phyloP scores from a whole-genome alignment of 2,113 vertebrate species.

The Pterocles burchelli region DNA sequence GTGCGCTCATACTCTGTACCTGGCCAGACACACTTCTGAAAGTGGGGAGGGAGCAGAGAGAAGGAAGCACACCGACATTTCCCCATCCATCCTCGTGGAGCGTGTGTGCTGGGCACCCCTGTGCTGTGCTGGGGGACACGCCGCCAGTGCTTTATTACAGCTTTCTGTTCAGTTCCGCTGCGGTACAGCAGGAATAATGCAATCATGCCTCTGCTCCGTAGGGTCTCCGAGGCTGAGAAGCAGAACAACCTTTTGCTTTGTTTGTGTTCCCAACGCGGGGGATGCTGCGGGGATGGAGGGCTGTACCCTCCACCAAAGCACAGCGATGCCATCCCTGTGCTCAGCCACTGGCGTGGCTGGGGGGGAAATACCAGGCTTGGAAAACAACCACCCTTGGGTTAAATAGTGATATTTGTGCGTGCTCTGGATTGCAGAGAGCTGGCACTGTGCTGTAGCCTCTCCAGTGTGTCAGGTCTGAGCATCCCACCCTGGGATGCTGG shows the following conservation, averaged over 20 bases:
- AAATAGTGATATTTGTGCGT: not conserved
- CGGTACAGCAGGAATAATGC: slow-evolving; percentile 39
- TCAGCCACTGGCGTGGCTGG: not conserved
- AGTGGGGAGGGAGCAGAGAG: not conserved
- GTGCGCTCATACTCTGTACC: not conserved
- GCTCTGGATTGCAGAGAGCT: rapidly evolving
- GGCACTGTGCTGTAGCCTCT: not conserved
- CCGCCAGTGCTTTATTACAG: slow-evolving; percentile 8
- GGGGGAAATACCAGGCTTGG: not conserved
- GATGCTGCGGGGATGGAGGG: not conserved
- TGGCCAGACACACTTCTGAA: not conserved
- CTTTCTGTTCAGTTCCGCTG: slow-evolving; percentile 43
- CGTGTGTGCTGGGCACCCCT: not conserved
- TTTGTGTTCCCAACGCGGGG: not conserved
- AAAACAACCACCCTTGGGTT: rapidly evolving
- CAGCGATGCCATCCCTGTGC: not conserved
- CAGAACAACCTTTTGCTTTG: slow-evolving; percentile 63
- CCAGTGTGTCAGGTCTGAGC: rapidly evolving
- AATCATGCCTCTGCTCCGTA: slow-evolving; percentile 55
- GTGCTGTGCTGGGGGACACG: not conserved
- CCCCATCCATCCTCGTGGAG: not conserved
- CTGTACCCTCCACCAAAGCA: not conserved
- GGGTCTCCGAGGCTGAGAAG: slow-evolving; percentile 32
- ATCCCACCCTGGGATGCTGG: not conserved
- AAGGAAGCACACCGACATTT: not conserved